A percentile compares a stretch with the other conserved stretches of the same genome.
Conservation (phyloP, 2,797 vertebrate genomes). For the Phylloscopus collybita region DNA sequence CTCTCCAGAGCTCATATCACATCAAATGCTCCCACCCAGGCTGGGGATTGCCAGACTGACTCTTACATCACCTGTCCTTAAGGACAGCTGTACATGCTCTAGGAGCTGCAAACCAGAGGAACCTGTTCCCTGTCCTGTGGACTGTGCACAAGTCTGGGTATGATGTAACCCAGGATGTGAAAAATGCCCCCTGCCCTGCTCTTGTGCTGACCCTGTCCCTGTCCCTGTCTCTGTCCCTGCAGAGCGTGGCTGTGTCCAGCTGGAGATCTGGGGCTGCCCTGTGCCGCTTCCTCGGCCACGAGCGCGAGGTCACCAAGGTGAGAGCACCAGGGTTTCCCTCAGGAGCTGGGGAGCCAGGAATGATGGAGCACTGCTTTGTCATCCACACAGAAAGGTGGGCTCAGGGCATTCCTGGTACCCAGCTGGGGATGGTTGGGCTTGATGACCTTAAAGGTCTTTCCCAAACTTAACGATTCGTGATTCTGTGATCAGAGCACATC, state of each 20-base stretch:
- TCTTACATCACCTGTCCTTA: neutral
- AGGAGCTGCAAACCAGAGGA: neutral
- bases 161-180: rapidly evolving
- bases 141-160: rapidly evolving
- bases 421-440: rapidly evolving
- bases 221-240: neutral
- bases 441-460: neutral
- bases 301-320: constrained; percentile 94
- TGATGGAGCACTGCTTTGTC: rapidly evolving
- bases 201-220: neutral
- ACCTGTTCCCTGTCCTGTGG: neutral
- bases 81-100: neutral
- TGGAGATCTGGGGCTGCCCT: constrained; percentile 88
- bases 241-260: constrained; percentile 90
- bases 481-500: neutral
- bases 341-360: neutral
- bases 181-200: no score
- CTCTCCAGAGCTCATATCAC: neutral
- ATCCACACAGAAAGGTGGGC: neutral
- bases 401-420: neutral
- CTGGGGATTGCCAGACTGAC: neutral
- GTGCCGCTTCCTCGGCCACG: constrained; percentile 87
- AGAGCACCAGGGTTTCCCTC: neutral
- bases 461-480: rapidly evolving
- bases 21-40: neutral